Evolutionary conservation across 2,113 vertebrate genomes (phyloP).

Genomic region (Reinhardtius hippoglossoides): DNA sequence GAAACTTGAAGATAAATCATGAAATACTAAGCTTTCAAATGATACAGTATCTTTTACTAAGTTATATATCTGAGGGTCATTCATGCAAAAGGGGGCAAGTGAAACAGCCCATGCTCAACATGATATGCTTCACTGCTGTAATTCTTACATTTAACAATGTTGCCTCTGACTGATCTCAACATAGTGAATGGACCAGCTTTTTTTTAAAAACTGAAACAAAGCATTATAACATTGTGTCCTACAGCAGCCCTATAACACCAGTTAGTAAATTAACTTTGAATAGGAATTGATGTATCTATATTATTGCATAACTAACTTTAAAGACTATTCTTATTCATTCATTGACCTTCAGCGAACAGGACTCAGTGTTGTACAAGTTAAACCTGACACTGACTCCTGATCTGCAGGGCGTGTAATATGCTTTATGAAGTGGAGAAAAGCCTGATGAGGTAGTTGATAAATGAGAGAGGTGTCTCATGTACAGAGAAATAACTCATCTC

Average conservation of each 20-base stretch:
- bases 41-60: constrained; percentile 4
- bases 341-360: not conserved
- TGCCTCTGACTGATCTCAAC: not conserved
- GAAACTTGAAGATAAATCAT: no score
- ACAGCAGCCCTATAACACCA: no score
- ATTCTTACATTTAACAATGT: not conserved
- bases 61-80: constrained; percentile 26
- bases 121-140: not conserved
- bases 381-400: constrained; percentile 9
- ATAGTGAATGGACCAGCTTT: not conserved
- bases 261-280: no score
- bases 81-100: constrained; percentile 38
- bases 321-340: not conserved
- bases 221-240: no score
- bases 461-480: constrained; percentile 2
- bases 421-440: not conserved
- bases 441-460: not conserved
- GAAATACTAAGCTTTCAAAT: not conserved
- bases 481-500: not conserved
- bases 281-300: no score
- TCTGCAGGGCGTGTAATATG: not conserved
- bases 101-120: constrained; percentile 8
- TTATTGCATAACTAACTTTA: no score
- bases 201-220: not conserved
- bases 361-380: not conserved